A percentile compares a stretch with the other conserved stretches of the same genome.
These are phyloP conservation scores for Labrus mixtus DNA, from an alignment of 2,113 vertebrate genomes.

Conservation along the genomic window DNA sequence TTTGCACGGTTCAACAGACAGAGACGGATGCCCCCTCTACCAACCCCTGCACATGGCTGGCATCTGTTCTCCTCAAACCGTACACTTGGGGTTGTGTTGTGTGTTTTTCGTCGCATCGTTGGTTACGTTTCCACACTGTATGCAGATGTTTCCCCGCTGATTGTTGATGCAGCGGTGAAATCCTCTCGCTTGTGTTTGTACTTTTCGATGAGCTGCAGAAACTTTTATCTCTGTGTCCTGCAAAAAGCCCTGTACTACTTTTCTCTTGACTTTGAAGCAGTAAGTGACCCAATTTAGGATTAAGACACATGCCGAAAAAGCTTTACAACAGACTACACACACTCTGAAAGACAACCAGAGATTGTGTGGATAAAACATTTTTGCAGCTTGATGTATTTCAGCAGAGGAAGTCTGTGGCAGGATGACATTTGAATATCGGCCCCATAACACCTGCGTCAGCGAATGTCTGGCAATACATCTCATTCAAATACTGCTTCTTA, in stretches of 20 bases:
- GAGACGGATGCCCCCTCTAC: conserved; percentile 56
- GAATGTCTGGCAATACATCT: conserved; percentile 63
- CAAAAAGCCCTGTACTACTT: neutral
- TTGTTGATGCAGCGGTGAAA: conserved; percentile 39
- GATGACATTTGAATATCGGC: conserved; percentile 63
- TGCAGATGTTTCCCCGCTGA: conserved; percentile 53
- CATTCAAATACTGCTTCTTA: conserved; percentile 23
- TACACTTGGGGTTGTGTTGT: conserved; percentile 33
- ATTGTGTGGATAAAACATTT: neutral
- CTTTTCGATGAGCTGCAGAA: neutral
- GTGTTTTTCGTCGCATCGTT: conserved; percentile 18
- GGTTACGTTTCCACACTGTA: conserved; percentile 22
- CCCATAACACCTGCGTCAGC: conserved; percentile 65
- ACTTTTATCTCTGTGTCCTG: neutral
- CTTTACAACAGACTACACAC: conserved; percentile 3
- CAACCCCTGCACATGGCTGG: conserved; percentile 49
- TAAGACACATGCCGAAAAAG: conserved; percentile 12
- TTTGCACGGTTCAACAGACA: conserved; percentile 67
- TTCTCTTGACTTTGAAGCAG: neutral
- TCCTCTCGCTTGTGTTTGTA: neutral
- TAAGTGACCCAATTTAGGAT: conserved; percentile 12
- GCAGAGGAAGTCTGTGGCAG: conserved; percentile 23
- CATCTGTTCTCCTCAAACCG: conserved; percentile 63
- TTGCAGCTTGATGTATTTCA: conserved; percentile 25
- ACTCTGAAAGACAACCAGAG: neutral